A percentile compares a stretch with the other conserved stretches of the same genome.
These are phyloP conservation scores for Paramacrobiotus metropolitanus DNA, from an alignment of 1,140 invertebrate species.

Conservation along the genomic window DNA sequence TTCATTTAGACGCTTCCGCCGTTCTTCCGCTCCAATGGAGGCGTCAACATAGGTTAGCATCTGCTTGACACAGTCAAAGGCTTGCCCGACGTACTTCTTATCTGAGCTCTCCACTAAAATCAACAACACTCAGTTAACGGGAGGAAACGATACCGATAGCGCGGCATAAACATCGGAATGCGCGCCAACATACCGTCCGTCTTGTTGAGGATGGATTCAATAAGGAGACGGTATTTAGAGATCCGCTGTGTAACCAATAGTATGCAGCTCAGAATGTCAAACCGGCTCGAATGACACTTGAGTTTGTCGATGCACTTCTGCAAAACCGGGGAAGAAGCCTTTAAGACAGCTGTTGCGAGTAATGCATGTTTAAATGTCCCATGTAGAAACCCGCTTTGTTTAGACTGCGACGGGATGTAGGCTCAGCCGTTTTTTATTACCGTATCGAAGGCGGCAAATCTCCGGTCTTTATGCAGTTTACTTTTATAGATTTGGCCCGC, in stretches of 20 bases:
- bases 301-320: not conserved
- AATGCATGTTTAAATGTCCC: no score
- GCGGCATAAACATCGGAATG: not conserved
- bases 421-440: no score
- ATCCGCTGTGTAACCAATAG: not conserved
- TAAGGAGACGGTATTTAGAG: not conserved
- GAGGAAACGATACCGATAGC: not conserved
- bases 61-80: not conserved
- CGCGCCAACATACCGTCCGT: not conserved
- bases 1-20: not conserved
- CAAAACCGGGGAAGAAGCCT: no score
- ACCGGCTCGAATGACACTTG: not conserved
- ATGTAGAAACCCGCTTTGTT: no score
- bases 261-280: not conserved
- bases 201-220: not conserved
- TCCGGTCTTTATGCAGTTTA: not conserved
- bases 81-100: not conserved
- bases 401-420: no score
- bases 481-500: not conserved
- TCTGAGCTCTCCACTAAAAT: not conserved
- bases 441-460: not conserved
- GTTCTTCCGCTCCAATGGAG: not conserved
- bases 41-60: not conserved
- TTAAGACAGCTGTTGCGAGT: no score
- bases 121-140: not conserved